Percentiles rank a stretch among this genome's conserved stretches.
Evolutionary conservation across 2,888 invertebrate genomes (phyloP).

Genomic region (Tachina fera): DNA sequence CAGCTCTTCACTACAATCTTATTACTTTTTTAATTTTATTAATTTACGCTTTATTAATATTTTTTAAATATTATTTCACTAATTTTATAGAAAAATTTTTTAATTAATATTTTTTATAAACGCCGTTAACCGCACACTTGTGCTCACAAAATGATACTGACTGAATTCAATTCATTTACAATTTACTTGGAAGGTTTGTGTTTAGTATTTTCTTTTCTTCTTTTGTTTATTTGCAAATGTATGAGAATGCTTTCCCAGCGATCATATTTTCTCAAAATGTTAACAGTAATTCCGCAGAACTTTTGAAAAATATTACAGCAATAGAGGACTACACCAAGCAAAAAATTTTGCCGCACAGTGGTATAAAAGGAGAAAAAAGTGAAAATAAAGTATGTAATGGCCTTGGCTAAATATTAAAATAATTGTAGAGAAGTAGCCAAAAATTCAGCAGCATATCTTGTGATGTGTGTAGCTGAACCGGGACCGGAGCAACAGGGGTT

Average conservation of each 20-base stretch:
- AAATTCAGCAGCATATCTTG: too few relatives aligned
- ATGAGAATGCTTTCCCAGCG: not conserved
- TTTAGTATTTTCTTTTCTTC: not conserved
- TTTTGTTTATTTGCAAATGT: slow-evolving; percentile 12
- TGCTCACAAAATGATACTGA: slow-evolving; percentile 63
- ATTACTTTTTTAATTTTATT: slow-evolving; percentile 2
- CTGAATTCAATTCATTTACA: slow-evolving; percentile 23
- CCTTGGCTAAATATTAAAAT: too few relatives aligned
- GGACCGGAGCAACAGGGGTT: too few relatives aligned
- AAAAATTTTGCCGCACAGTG: too few relatives aligned
- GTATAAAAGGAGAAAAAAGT: too few relatives aligned
- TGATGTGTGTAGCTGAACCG: too few relatives aligned
- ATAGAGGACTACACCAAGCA: too few relatives aligned
- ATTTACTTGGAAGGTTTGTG: not conserved
- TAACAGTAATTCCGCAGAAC: too few relatives aligned
- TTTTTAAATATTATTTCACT: not conserved
- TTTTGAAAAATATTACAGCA: too few relatives aligned
- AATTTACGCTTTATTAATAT: slow-evolving; percentile 42
- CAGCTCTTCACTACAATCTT: not conserved
- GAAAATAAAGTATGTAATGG: too few relatives aligned
- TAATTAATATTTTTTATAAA: not conserved
- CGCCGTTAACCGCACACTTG: slow-evolving; percentile 62
- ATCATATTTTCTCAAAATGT: too few relatives aligned
- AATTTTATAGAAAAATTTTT: slow-evolving; percentile 18
- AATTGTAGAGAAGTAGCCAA: too few relatives aligned